phyloP scores from a whole-genome alignment of 2,888 invertebrate genomes.

The Luperina testacea region DNA sequence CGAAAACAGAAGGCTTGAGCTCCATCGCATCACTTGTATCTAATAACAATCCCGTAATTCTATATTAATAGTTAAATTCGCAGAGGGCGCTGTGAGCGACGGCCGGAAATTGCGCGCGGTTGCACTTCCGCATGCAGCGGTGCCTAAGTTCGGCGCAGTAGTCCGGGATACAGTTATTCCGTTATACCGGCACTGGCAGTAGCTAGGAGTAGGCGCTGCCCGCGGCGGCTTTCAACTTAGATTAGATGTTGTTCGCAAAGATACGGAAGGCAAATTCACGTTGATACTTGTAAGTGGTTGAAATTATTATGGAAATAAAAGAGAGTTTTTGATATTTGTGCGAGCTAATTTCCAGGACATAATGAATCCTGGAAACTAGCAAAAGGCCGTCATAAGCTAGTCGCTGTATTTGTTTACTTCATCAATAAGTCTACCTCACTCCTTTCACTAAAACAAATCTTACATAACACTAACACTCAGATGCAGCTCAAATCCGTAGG shows the following conservation, averaged over 20 bases:
- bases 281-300: background rate
- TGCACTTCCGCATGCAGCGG: slow-evolving; percentile 57
- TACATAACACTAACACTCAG: background rate
- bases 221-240: slow-evolving; percentile 46
- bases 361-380: background rate
- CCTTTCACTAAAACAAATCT: background rate
- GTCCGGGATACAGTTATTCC: slow-evolving; percentile 35
- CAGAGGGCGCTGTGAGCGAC: slow-evolving; percentile 74
- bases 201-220: slow-evolving; percentile 27
- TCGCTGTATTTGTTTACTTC: background rate
- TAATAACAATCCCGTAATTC: slow-evolving; percentile 57
- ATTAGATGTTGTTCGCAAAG: slow-evolving; percentile 32
- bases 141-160: slow-evolving; percentile 41
- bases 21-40: slow-evolving; percentile 39
- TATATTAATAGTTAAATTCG: slow-evolving; percentile 71
- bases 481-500: background rate
- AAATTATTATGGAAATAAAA: slow-evolving; percentile 1
- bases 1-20: slow-evolving; percentile 38
- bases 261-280: slow-evolving; percentile 13
- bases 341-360: background rate
- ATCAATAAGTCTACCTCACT: background rate
- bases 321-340: background rate
- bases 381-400: background rate
- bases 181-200: slow-evolving; percentile 9
- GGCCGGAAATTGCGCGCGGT: slow-evolving; percentile 77